These are phyloP conservation scores for Drymodes brunneopygia DNA, from an alignment of 2,113 vertebrate species.

Conservation along the genomic window DNA sequence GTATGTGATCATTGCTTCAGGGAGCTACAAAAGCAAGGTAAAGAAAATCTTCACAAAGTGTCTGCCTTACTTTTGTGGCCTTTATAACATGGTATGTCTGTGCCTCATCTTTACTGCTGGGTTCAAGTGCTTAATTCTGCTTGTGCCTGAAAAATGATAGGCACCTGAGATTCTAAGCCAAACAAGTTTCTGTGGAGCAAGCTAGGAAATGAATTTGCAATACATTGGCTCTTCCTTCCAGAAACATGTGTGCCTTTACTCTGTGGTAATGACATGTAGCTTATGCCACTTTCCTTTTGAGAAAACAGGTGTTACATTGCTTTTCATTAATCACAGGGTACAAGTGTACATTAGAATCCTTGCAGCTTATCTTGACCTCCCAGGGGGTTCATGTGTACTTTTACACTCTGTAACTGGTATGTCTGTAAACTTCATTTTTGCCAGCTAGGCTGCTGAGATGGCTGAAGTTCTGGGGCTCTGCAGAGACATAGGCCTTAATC, in stretches of 20 bases:
- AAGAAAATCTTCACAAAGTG: neutral
- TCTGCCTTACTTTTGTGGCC: neutral
- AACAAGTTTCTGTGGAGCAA: neutral
- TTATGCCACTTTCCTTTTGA: neutral
- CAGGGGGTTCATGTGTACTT: neutral
- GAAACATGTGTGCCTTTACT: neutral
- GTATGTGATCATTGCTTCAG: slow-evolving; percentile 95
- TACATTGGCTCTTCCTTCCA: neutral
- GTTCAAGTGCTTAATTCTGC: neutral
- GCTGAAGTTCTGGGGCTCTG: neutral
- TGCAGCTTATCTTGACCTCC: neutral
- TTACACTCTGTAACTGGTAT: neutral
- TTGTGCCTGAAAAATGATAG: neutral
- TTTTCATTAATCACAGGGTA: neutral
- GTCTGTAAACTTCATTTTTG: neutral
- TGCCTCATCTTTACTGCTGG: neutral
- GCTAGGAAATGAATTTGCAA: neutral
- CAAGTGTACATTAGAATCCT: neutral
- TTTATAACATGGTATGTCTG: neutral
- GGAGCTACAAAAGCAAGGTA: slow-evolving; percentile 91
- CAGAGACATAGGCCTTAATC: neutral
- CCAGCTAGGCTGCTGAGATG: neutral
- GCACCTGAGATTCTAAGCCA: neutral
- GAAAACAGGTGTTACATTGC: neutral
- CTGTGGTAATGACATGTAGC: fast-evolving